Evolutionary conservation across 2,797 vertebrate genomes (phyloP).

Genomic region (Coilia nasus): DNA sequence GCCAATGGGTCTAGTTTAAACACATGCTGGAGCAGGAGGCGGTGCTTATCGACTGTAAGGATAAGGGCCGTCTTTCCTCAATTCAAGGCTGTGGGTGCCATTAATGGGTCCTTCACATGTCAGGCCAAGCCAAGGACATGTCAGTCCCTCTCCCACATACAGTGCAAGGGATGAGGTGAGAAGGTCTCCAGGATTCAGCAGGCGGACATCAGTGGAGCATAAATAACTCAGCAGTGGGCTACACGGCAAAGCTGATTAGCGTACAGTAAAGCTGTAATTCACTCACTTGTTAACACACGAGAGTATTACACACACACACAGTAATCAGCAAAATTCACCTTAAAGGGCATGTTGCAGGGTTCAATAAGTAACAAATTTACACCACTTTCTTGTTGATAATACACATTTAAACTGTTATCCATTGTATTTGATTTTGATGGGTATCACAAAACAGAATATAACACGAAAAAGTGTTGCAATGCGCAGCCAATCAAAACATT

Average conservation of each 20-base stretch:
- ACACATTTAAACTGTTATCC: too few species aligned
- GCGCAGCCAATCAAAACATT: too few species aligned
- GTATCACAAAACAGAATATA: too few species aligned
- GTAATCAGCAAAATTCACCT: neutral
- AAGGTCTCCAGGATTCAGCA: neutral
- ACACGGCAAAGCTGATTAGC: constrained; percentile 14
- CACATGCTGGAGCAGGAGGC: neutral
- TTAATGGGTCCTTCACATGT: neutral
- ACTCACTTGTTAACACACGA: neutral
- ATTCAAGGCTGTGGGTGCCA: neutral
- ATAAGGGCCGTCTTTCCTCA: neutral
- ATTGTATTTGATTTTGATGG: too few species aligned
- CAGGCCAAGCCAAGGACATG: neutral
- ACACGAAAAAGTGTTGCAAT: too few species aligned
- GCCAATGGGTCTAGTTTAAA: neutral
- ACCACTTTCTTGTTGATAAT: too few species aligned
- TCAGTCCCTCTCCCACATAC: neutral
- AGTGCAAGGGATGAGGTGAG: neutral
- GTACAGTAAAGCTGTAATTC: neutral
- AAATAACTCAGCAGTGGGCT: neutral
- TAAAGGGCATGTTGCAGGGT: too few species aligned
- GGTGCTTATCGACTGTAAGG: neutral
- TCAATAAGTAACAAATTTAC: too few species aligned
- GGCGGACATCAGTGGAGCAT: neutral
- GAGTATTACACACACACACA: neutral